Conservation (phyloP, 2,113 vertebrate genomes). For the Xenopus tropicalis region DNA sequence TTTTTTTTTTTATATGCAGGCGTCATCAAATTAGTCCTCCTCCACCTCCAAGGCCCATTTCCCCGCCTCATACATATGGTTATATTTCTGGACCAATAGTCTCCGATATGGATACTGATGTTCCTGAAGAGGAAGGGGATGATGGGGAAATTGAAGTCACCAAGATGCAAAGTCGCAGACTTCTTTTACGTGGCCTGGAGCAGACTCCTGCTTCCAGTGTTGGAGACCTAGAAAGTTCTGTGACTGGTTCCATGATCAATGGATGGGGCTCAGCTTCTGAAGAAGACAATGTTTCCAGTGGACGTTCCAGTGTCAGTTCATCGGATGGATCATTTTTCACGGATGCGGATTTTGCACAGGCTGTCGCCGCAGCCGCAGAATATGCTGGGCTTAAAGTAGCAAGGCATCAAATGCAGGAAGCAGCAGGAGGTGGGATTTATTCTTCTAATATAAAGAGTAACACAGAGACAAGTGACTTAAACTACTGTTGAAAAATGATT, state of each 20-base stretch:
- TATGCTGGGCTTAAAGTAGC: constrained; percentile 89
- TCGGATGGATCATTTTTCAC: constrained; percentile 98
- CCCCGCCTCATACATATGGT: constrained; percentile 91
- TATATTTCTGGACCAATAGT: constrained; percentile 92
- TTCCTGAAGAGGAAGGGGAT: constrained; percentile 79
- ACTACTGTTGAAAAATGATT: too few species aligned
- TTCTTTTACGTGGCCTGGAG: constrained; percentile 86
- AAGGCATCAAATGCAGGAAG: constrained; percentile 81
- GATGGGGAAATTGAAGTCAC: constrained; percentile 88
- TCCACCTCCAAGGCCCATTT: constrained; percentile 82
- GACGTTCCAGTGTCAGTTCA: constrained; percentile 92
- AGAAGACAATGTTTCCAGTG: constrained; percentile 94
- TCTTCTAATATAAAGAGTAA: not conserved
- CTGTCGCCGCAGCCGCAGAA: constrained; percentile 89
- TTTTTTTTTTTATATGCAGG: constrained; percentile 59
- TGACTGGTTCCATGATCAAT: constrained; percentile 98
- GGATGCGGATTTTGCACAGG: constrained; percentile 96
- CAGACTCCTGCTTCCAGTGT: constrained; percentile 95
- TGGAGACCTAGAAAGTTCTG: constrained; percentile 94
- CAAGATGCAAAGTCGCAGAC: constrained; percentile 84
- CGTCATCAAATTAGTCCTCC: constrained; percentile 89
- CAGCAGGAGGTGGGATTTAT: constrained; percentile 63
- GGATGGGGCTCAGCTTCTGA: constrained; percentile 98
- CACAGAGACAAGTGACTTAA: too few species aligned
- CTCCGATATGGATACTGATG: constrained; percentile 89